Base-by-base conservation (phyloP, 2,113 vertebrate genomes). In the Xyliphius kryptos region DNA sequence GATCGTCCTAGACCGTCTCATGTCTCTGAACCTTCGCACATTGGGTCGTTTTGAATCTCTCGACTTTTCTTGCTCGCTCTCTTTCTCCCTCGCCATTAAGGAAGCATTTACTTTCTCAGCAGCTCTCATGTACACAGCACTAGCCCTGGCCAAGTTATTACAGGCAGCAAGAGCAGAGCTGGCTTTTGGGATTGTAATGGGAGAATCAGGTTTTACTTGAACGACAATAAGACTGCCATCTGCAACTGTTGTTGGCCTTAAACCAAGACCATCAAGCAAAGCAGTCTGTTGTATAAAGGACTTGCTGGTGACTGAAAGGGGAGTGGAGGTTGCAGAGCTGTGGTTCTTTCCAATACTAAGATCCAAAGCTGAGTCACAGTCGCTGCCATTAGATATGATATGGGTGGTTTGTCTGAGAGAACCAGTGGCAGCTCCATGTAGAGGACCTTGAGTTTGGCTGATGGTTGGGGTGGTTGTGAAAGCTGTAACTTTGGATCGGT, bases 1-100 rank as follows among this genome's bases (percentile, higher is more conserved):
- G 64, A 93, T 93, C 56, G 93, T 95, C 14, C 92, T 85, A 11
- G 92, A 88, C 38, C 91, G 89, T 26, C 86, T 74, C 86, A 87
- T 89, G 56, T 89, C 86, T 15, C 80, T 78, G 56, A 84, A 88
- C 13, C 84, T 60, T 41, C 80, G 81, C 53, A 77, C 80, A 79
- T 85, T 87, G 15, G 80, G 73, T 69, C 78, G 83, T 41, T 80
- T 83, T 63, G 79, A 65, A 2, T 74, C 81, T 48, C 75, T 72
- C 11, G 77, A 74, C 14, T 83, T 75, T 9, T 74, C 80, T 2
- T 32, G 58, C 32, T 82, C 81, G 43, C 66, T 83, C 40, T 81
- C 80, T 43, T 69, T 69, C 32, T 86, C 82, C 41, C 73, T 81
- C 66, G 82, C 81, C 55, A 74, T 50, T 5, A 80, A 44, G 1